Evolutionary conservation across 2,888 invertebrate species (phyloP).

Genomic region (Drosophila algonquin): DNA sequence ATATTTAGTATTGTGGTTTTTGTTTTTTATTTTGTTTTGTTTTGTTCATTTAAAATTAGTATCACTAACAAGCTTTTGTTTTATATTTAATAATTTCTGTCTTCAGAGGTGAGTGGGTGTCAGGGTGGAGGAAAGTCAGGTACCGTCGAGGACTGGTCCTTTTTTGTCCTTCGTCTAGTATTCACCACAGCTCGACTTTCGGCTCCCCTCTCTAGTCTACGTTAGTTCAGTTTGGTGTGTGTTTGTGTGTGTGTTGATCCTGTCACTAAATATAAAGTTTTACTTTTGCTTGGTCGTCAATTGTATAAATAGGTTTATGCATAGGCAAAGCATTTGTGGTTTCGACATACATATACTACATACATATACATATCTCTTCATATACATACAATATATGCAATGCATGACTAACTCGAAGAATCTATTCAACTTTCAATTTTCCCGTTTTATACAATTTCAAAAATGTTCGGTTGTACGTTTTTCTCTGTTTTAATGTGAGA

Average conservation of each 20-base stretch:
- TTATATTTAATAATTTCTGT: slow-evolving; percentile 33
- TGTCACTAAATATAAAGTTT: slow-evolving; percentile 68
- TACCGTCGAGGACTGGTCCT: background rate
- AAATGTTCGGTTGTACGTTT: slow-evolving; percentile 11
- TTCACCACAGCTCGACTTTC: slow-evolving; percentile 17
- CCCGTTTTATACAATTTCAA: slow-evolving; percentile 42
- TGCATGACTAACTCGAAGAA: slow-evolving; percentile 37
- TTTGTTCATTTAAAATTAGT: slow-evolving; percentile 80
- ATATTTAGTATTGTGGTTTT: slow-evolving; percentile 7
- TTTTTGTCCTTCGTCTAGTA: background rate
- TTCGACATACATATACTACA: slow-evolving; percentile 19
- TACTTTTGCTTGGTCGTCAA: slow-evolving; percentile 77
- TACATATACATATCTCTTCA: slow-evolving; percentile 3
- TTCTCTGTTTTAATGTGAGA: background rate
- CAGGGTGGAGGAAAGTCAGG: background rate
- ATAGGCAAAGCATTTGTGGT: slow-evolving; percentile 62
- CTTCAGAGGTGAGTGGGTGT: slow-evolving; percentile 25
- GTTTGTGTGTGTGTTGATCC: slow-evolving; percentile 33
- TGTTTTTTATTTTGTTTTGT: slow-evolving; percentile 1
- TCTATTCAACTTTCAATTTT: slow-evolving; percentile 9
- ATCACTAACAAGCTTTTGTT: slow-evolving; percentile 83
- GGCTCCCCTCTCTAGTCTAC: slow-evolving; percentile 35
- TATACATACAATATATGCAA: slow-evolving; percentile 31
- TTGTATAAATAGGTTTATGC: slow-evolving; percentile 56
- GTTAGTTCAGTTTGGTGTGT: slow-evolving; percentile 54